Evolutionary conservation across 1,140 invertebrate genomes (phyloP), one percentile per base, ranked within the genome.

Genomic region (Colletes gigas): DNA sequence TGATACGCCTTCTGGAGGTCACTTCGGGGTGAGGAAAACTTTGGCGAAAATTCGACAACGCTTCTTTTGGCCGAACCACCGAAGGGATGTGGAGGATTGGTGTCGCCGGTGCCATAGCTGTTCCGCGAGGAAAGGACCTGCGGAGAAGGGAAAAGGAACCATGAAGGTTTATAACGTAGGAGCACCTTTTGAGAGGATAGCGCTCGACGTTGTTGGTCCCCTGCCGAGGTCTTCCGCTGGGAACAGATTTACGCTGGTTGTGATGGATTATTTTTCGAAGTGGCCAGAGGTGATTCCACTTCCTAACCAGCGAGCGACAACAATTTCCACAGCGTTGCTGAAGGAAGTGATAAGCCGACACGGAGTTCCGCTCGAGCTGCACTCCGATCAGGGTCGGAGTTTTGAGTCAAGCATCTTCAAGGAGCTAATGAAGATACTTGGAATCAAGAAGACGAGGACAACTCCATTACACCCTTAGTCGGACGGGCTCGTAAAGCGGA

Each of bases 1-100:
- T 12, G 15, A 52, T 9, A 8, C 71, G 0, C 19, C 59, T 1
- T 12, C 44, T 10, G 71, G 15, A 1, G 57, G 55, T 12, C 39
- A 70, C 39, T 76, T 81, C n/a, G 71, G 30, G 7, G 12, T 75
- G 0, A 21, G 30, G 12, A 80, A 73, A 3, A 80, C 70, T 0
- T 12, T 80, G 4, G 63, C 41, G 0, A 67, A 30, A 3, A 2
- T 78, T 54, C 60, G 68, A 9, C 55, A 47, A 12, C 8, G n/a
- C 1, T 79, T 66, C n/a, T 9, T 79, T 50, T 73, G 71, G 59
- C 8, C 4, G 0, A 8, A 12, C 52, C 17, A 63, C 17, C 59
- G 59, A 5, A 4, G 6, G 3, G 14, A 63, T n/a, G 59, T 73
- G 2, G 59, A 50, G 4, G 71, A 63, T 3, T 73, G 71, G 71